Evolutionary conservation across 92 coral and sea anemone species (phyloP), one percentile per base, ranked within the genome.

Genomic region (Scolanthus callimorphus): DNA sequence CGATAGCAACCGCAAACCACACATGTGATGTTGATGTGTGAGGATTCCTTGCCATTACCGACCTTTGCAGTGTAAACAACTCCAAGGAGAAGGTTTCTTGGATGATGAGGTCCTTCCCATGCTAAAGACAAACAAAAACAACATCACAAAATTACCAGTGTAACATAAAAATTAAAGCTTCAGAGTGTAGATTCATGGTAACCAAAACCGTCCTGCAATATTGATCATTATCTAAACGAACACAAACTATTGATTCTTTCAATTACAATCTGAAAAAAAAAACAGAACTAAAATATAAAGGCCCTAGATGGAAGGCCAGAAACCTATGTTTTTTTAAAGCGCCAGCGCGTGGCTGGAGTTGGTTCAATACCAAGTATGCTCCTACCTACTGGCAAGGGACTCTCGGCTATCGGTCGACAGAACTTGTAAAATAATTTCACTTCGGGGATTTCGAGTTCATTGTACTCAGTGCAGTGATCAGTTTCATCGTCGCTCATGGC

Each of bases 61-160:
- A 94, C 99, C 85, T 94, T 94, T 11, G 94, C 89, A 1, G 96
- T 62, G 57, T 94, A 94, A 12, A 94, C 99, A 13, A 94, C 96
- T 51, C 99, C 99, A 12, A 84, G 82, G 10, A 94, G 83, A 20
- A 94, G 75, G 37, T 94, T 94, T 54, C 99, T 67, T 11, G 99
- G 99, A 52, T 94, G 99, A 34, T 94, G 99, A 1, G 99, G 99
- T 2, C 99, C 99, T 43, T 85, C 99, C 89, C 96, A 89, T 13
- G 96, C 99, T 86, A 73, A 11, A 20, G 53, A 49, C 45, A 91
- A 57, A 27, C 46, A 26, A 21, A 37, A 50, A 31, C 29, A 45
- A 75, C 11, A 29, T n/a, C 46, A 25, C 55, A 45, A n/a, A 58
- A 27, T 64, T 11, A n/a, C n/a, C n/a, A n/a, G n/a, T n/a, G n/a